Conservation (phyloP, 2,797 vertebrate genomes). For the Apodemus agrarius region DNA sequence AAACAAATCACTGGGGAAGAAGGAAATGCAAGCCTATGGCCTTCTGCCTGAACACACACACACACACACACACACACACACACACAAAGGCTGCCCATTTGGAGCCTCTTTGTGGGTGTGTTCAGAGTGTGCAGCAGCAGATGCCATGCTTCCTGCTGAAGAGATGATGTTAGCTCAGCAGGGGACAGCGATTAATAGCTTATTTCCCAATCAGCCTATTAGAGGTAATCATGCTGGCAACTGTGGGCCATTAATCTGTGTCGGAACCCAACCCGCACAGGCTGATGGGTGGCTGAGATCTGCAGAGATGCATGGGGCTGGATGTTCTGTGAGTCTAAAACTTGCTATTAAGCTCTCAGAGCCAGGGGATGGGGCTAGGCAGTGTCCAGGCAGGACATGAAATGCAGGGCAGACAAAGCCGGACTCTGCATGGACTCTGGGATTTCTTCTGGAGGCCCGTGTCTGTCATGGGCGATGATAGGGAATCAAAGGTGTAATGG, state of each 20-base stretch:
- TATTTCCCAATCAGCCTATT: constrained; percentile 78
- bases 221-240: constrained; percentile 66
- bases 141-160: constrained; percentile 40
- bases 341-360: rapidly evolving
- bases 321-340: not conserved
- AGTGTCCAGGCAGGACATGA: not conserved
- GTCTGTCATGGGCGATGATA: not conserved
- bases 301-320: not conserved
- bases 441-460: not conserved
- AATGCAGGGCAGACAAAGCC: rapidly evolving
- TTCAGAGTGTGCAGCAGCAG: not conserved
- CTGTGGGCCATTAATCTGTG: constrained; percentile 59
- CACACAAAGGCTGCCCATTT: rapidly evolving
- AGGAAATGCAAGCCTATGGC: rapidly evolving
- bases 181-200: constrained; percentile 71
- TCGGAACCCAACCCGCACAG: not conserved
- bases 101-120: not conserved
- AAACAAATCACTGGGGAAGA: not conserved
- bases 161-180: constrained; percentile 67
- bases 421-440: not conserved
- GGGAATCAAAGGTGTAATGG: not conserved
- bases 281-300: not conserved
- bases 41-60: no score
- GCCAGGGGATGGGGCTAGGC: rapidly evolving
- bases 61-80: not conserved